These are phyloP conservation scores for Hypsibius dujardini DNA, from an alignment of 1,140 invertebrate species.

Conservation along the genomic window DNA sequence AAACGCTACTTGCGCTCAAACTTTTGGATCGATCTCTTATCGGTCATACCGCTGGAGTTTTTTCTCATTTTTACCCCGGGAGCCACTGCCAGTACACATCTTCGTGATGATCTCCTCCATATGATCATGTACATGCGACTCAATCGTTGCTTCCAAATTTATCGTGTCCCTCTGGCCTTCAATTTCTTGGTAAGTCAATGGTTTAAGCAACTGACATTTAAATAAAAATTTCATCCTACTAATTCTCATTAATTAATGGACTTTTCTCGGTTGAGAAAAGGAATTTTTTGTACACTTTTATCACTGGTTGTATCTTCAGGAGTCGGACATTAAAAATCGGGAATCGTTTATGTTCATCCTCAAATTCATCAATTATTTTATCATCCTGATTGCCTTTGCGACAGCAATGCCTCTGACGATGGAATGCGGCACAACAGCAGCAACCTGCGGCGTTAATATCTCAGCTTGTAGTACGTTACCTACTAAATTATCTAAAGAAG, in stretches of 20 bases:
- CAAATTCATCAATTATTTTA: background rate
- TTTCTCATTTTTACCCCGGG: background rate
- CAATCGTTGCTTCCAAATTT: conserved; percentile 20
- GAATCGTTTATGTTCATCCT: background rate
- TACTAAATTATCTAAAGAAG: too few species aligned
- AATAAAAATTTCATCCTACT: conserved; percentile 11
- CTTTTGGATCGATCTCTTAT: background rate
- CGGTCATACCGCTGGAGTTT: background rate
- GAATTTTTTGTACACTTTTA: too few species aligned
- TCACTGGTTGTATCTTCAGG: too few species aligned
- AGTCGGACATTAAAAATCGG: conserved; percentile 1
- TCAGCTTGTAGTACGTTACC: too few species aligned
- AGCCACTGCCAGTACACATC: background rate
- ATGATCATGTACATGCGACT: conserved; percentile 12
- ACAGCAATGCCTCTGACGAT: too few species aligned
- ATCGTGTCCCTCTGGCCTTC: conserved; percentile 17
- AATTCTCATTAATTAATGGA: conserved; percentile 20
- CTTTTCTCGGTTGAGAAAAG: conserved; percentile 6
- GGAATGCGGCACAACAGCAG: too few species aligned
- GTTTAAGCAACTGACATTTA: conserved; percentile 18
- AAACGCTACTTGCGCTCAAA: background rate
- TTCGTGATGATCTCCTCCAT: background rate
- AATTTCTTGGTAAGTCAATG: conserved; percentile 18
- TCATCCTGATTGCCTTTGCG: too few species aligned
- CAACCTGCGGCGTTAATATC: too few species aligned